phyloP scores from a whole-genome alignment of 2,113 vertebrate species.

The Corvus hawaiiensis region DNA sequence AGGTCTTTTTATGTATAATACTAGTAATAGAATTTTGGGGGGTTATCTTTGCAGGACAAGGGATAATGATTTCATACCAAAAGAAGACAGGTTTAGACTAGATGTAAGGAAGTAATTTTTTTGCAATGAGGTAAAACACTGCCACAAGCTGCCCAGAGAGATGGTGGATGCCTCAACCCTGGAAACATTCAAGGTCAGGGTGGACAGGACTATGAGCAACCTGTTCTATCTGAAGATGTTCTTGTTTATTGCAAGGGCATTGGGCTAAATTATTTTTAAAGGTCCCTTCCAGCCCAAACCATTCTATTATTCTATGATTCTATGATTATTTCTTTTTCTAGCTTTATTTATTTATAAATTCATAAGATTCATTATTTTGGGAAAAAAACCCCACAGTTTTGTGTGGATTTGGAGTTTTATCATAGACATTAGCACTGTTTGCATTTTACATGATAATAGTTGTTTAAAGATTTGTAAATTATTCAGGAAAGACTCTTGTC shows the following conservation, averaged over 20 bases:
- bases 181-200: background rate
- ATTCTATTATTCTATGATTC: background rate
- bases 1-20: background rate
- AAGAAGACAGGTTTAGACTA: background rate
- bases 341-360: background rate
- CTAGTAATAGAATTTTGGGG: background rate
- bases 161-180: background rate
- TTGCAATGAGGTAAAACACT: background rate
- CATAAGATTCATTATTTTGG: background rate
- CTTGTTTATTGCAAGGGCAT: background rate
- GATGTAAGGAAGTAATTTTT: background rate
- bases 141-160: background rate
- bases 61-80: background rate
- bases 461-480: conserved; percentile 13
- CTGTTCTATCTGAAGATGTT: background rate
- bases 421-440: background rate
- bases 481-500: background rate
- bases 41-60: background rate
- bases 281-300: background rate
- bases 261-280: background rate
- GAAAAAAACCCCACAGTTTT: background rate
- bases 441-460: background rate
- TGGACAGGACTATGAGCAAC: background rate
- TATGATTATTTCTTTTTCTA: background rate
- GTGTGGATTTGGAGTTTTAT: background rate